These are phyloP conservation scores for Melopsittacus undulatus DNA, from an alignment of 2,797 vertebrate genomes.

Conservation along the genomic window DNA sequence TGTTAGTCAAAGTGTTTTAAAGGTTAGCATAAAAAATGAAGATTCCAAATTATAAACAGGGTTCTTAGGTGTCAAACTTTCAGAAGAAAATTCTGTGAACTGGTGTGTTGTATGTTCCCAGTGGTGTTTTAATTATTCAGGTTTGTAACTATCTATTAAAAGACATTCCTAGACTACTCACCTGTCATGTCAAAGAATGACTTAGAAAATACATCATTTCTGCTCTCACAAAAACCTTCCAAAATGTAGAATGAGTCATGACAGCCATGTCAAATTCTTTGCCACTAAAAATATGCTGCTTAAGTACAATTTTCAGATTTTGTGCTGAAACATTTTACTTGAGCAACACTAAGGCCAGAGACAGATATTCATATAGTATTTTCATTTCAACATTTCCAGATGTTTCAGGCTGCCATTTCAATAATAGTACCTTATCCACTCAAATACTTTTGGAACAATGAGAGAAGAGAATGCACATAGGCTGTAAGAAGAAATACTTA, in stretches of 20 bases:
- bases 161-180: background rate
- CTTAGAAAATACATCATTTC: background rate
- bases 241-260: background rate
- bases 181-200: background rate
- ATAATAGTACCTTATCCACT: background rate
- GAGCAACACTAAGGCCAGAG: background rate
- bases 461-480: background rate
- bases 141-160: background rate
- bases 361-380: background rate
- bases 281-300: background rate
- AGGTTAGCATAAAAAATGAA: constrained; percentile 33
- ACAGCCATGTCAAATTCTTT: background rate
- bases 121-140: background rate
- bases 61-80: background rate
- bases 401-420: constrained; percentile 5
- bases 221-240: background rate
- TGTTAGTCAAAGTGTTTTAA: constrained; percentile 47
- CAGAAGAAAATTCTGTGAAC: constrained; percentile 45
- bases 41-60: background rate
- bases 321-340: background rate
- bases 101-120: background rate
- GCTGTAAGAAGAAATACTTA: background rate
- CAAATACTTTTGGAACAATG: background rate
- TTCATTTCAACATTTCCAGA: background rate
- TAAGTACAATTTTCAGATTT: background rate